Conservation (phyloP, 2,113 vertebrate species). For the Nibea coibor region DNA sequence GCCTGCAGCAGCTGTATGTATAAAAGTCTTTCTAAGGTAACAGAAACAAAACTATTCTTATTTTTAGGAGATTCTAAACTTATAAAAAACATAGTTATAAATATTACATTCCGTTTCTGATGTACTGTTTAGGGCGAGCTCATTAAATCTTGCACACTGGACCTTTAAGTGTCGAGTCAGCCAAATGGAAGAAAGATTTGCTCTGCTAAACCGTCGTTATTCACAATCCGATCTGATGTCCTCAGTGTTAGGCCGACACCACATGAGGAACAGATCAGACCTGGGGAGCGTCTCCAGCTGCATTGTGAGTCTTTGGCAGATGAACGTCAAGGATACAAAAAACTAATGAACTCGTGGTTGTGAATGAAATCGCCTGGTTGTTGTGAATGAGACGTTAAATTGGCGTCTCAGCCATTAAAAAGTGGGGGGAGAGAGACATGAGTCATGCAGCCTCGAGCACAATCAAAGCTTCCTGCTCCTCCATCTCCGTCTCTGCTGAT, state of each 20-base stretch:
- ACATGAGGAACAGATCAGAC: background rate
- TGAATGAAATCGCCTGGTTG: slow-evolving; percentile 47
- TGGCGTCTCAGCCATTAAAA: slow-evolving; percentile 63
- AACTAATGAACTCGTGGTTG: slow-evolving; percentile 41
- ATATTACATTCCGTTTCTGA: too few species aligned
- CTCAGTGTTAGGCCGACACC: background rate
- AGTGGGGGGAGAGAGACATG: slow-evolving; percentile 44
- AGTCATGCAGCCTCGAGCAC: slow-evolving; percentile 70
- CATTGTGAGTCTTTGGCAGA: background rate
- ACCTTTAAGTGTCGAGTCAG: background rate
- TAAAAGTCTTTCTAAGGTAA: too few species aligned
- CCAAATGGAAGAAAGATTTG: background rate
- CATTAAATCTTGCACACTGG: too few species aligned
- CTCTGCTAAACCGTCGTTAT: background rate
- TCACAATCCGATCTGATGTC: background rate
- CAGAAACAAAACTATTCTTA: too few species aligned
- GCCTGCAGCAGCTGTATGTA: too few species aligned
- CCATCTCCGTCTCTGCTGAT: slow-evolving; percentile 36
- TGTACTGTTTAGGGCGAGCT: too few species aligned
- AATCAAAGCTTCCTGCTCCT: slow-evolving; percentile 69
- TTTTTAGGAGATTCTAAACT: too few species aligned
- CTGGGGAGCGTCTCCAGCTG: background rate
- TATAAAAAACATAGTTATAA: too few species aligned
- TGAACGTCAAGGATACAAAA: background rate
- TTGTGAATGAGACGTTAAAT: slow-evolving; percentile 59